A percentile compares a stretch with the other conserved stretches of the same genome.
These are phyloP conservation scores for Torymus auratus DNA, from an alignment of 2,888 invertebrate genomes.

Conservation along the genomic window DNA sequence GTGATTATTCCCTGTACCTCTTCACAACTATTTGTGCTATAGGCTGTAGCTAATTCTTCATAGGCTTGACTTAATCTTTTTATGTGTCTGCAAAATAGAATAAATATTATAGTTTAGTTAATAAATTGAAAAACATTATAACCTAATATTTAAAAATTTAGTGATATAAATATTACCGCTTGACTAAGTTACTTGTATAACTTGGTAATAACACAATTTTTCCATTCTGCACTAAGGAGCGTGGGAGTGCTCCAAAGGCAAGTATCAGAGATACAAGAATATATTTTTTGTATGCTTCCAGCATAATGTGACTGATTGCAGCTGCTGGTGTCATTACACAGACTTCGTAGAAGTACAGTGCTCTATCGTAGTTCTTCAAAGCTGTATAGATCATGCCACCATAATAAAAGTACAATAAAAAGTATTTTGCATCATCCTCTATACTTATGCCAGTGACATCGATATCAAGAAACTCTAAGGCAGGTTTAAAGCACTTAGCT, in stretches of 20 bases:
- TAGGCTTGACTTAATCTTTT: conserved; percentile 92
- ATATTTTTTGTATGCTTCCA: conserved; percentile 98
- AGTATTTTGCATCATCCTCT: conserved; percentile 92
- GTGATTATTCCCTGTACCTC: conserved; percentile 83
- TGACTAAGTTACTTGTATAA: conserved; percentile 93
- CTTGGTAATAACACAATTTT: conserved; percentile 91
- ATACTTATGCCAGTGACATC: conserved; percentile 96
- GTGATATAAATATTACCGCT: conserved; percentile 68
- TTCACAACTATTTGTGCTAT: conserved; percentile 84
- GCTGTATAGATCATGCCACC: conserved; percentile 98
- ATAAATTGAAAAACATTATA: neutral
- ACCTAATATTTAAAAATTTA: neutral
- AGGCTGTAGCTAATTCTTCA: conserved; percentile 91
- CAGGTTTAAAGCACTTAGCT: conserved; percentile 94
- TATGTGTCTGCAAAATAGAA: conserved; percentile 80
- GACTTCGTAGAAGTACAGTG: conserved; percentile 96
- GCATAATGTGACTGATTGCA: conserved; percentile 97
- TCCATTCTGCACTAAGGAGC: conserved; percentile 80
- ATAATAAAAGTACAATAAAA: conserved; percentile 96
- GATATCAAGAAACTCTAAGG: conserved; percentile 90
- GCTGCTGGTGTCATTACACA: conserved; percentile 96
- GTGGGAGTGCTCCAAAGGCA: too few species aligned
- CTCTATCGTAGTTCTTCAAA: conserved; percentile 93
- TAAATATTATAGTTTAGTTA: neutral
- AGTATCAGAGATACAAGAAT: conserved; percentile 93